Conservation (phyloP, 2,797 vertebrate species). For the Erpetoichthys calabaricus region DNA sequence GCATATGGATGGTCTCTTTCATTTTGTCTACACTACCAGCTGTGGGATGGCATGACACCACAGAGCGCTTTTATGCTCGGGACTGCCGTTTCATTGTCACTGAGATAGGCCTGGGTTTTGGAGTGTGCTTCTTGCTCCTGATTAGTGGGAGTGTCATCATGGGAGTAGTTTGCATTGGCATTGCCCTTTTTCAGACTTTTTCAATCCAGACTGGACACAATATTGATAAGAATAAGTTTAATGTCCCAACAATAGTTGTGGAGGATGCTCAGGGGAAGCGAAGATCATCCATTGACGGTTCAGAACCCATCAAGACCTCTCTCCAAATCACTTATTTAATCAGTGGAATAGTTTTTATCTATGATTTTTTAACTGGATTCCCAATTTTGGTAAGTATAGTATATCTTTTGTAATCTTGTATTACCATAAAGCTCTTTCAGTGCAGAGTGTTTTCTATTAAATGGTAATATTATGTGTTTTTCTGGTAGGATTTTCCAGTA, state of each 20-base stretch:
- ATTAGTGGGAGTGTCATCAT: slow-evolving; percentile 75
- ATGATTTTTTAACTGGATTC: slow-evolving; percentile 80
- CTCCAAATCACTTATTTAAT: slow-evolving; percentile 85
- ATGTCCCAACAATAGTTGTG: slow-evolving; percentile 82
- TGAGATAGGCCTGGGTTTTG: slow-evolving; percentile 84
- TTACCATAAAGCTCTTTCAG: too few relatives aligned
- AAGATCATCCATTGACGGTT: slow-evolving; percentile 80
- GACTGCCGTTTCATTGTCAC: slow-evolving; percentile 86
- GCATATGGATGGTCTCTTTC: slow-evolving; percentile 93
- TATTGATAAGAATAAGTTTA: slow-evolving; percentile 63
- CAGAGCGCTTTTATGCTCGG: slow-evolving; percentile 70
- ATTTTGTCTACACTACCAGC: slow-evolving; percentile 81
- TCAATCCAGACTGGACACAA: slow-evolving; percentile 57
- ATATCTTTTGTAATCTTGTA: too few relatives aligned
- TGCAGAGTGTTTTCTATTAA: too few relatives aligned
- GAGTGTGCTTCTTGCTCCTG: slow-evolving; percentile 81
- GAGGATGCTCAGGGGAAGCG: slow-evolving; percentile 85
- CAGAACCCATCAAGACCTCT: slow-evolving; percentile 73
- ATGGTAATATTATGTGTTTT: too few relatives aligned
- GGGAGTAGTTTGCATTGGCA: slow-evolving; percentile 74
- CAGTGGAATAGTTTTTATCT: slow-evolving; percentile 78
- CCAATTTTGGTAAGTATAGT: slow-evolving; percentile 78
- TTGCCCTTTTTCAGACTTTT: slow-evolving; percentile 83
- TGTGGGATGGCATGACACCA: slow-evolving; percentile 84
- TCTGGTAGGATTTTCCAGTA: too few relatives aligned